A percentile compares a stretch with the other conserved stretches of the same genome.
Evolutionary conservation across 2,888 invertebrate genomes (phyloP).

Genomic region (Cotesia congregata): DNA sequence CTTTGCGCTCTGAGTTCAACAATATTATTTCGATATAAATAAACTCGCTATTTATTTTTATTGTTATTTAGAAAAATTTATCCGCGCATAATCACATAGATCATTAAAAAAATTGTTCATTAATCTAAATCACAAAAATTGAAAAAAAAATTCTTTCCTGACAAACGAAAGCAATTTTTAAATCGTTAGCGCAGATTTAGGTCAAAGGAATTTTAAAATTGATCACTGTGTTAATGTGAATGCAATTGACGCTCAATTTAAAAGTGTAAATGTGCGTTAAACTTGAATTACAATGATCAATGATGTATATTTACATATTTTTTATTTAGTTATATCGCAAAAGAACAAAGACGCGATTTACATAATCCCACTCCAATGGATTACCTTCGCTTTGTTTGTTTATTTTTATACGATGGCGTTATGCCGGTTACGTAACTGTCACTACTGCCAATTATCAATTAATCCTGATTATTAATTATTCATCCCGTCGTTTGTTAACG

Average conservation of each 20-base stretch:
- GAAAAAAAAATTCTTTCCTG: background rate
- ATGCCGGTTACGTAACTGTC: conserved; percentile 29
- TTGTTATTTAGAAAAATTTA: conserved; percentile 31
- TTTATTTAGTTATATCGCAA: background rate
- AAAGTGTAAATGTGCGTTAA: conserved; percentile 1
- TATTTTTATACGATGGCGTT: background rate
- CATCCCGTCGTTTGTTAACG: conserved; percentile 31
- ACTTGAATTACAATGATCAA: conserved; percentile 9
- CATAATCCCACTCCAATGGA: background rate
- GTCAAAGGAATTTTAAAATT: conserved; percentile 3
- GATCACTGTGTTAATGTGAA: conserved; percentile 6
- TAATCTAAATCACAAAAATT: background rate
- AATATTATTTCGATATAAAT: conserved; percentile 45
- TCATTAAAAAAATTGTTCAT: background rate
- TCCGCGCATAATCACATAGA: background rate
- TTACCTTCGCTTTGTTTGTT: background rate
- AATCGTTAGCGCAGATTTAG: background rate
- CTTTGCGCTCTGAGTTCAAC: conserved; percentile 28
- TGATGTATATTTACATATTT: background rate
- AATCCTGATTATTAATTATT: conserved; percentile 54
- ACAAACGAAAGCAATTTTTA: background rate
- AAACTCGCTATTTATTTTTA: conserved; percentile 33
- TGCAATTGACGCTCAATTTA: conserved; percentile 22
- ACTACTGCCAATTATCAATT: conserved; percentile 48
- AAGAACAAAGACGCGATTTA: background rate